Conservation (phyloP, 2,888 invertebrate genomes). For the Escarpia spicata region DNA sequence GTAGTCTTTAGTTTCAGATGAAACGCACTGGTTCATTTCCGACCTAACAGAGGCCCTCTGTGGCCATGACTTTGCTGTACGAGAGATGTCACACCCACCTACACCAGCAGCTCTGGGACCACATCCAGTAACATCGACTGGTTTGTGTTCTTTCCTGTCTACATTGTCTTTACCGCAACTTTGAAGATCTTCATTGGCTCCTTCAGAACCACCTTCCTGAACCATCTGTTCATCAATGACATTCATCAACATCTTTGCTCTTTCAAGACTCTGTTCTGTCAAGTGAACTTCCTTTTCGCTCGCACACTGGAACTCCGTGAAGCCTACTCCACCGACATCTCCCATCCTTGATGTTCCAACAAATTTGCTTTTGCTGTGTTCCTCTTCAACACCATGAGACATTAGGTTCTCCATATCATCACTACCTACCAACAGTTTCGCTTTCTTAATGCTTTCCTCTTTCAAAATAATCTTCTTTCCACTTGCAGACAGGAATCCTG, state of each 20-base stretch:
- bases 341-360: neutral
- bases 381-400: neutral
- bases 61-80: neutral
- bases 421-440: neutral
- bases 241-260: neutral
- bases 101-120: neutral
- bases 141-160: neutral
- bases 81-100: neutral
- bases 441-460: slow-evolving; percentile 16
- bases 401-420: neutral
- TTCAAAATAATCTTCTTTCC: neutral
- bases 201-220: neutral
- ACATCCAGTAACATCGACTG: neutral
- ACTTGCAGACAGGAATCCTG: neutral
- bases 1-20: neutral
- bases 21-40: neutral
- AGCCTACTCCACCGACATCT: neutral
- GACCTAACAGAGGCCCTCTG: neutral
- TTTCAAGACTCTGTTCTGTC: neutral
- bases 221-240: neutral
- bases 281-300: neutral
- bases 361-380: neutral
- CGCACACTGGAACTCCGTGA: neutral
- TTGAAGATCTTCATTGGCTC: neutral
- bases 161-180: neutral